Base-by-base conservation (phyloP, 2,888 invertebrate genomes). In the Pristionchus entomophagus region DNA sequence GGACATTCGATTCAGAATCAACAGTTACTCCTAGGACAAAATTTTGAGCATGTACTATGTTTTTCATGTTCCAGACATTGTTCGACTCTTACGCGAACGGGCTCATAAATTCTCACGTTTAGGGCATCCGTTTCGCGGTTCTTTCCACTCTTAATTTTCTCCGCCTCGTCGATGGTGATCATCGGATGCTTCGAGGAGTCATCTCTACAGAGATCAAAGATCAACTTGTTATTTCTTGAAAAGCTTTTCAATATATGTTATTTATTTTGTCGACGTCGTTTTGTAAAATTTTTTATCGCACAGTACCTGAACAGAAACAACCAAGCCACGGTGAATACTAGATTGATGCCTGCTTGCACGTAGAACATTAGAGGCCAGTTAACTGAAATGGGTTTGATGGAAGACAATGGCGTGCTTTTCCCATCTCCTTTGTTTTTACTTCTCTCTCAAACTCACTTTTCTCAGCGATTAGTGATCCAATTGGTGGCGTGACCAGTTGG, bases 311-410 rank as follows among this genome's bases (percentile, higher is more conserved):
- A 69, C 22, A 69, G 29, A 22, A 22, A 35, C 22, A 69, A 12
- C 69, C 69, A 69, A 4, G 32, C 69, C 19, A 69, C 69, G 22
- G 69, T 69, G 12, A 69, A 69, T 17, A 69, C 22, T 1, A 29
- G 26, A n/a, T 29, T 26, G 0, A 69, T 22, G 8, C 35, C 38
- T 0, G 38, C 69, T 35, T 69, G 69, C 22, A 69, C 69, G 69
- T 69, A 69, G 69, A 69, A 69, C 22, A 69, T 38, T 5, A 38
- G 35, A 2, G 69, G 69, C 69, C 69, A 69, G n/a, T 69, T 69
- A 22, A 69, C 65, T 69, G 65, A 14, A 69, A 69, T 10, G 5
- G 6, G 19, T 56, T 56, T n/a, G 22, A 62, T 62, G 45, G 14
- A 45, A 10, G 6, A 45, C 45, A 45, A 45, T 6, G 14, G 45